Base-by-base conservation (phyloP, 23 tunicate species). In the Botrylloides violaceus region DNA sequence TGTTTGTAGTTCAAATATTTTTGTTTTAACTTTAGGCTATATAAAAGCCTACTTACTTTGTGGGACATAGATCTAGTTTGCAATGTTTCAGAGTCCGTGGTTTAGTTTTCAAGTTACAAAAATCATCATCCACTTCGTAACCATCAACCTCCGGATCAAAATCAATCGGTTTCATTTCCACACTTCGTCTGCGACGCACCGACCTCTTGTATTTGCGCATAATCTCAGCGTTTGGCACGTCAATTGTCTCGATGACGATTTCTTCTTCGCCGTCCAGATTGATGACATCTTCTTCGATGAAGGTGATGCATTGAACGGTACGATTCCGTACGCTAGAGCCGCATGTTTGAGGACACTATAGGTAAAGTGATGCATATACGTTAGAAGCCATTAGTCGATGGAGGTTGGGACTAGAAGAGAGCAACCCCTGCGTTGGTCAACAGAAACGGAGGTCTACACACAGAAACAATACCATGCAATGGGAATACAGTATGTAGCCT, bases 291-390 rank as follows among this genome's bases (percentile, higher is more conserved):
- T 71, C 63, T 29, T 49, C 66, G 34, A 70, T 58, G 68, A 79
- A 87, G 30, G 86, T 87, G 48, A 87, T 84, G 73, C 95, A 87
- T 28, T 74, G 35, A 26, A 87, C 86, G 3, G 82, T 58, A 22
- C 95, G 84, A 39, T 76, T 76, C 22, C 66, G 76, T 34, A 23
- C 6, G 34, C 86, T 86, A 24, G 38, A 61, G 26, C 73, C 77
- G 47, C 95, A 87, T 18, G 77, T 33, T 37, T 49, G 61, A 32
- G 86, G 68, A 34, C 95, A 87, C 95, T 87, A 76, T 18, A 56
- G 9, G 18, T 20, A 70, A 34, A 20, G 58, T 0, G 12, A 20
- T 18, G 31, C 15, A 31, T 24, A 19, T 65, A n/a, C n/a, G n/a
- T n/a, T n/a, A n/a, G n/a, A n/a, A n/a, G n/a, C n/a, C 29, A 61